Evolutionary conservation across 1,140 invertebrate genomes (phyloP), one percentile per base, ranked within the genome.

Genomic region (Agrilus planipennis): DNA sequence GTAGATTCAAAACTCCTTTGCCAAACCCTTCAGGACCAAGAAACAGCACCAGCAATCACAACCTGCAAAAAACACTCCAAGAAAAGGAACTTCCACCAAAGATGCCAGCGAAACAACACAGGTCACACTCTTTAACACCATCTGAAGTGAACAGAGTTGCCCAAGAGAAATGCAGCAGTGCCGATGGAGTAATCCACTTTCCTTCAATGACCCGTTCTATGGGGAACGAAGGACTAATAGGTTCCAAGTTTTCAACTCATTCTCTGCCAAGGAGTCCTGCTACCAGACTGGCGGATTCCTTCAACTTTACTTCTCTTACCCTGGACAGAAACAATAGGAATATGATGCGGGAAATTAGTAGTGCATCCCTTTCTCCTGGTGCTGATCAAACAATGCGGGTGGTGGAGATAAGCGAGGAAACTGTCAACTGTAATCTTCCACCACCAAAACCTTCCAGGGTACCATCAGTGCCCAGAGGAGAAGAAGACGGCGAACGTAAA

Each of bases 391-490:
- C n/a, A n/a, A n/a, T n/a, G n/a, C 52, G 61, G 19, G 50, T 56
- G 47, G 43, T 54, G 20, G 44, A 49, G 43, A 39, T 45, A 29
- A 17, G 38, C 44, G 53, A 59, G 23, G 49, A 57, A 20, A 57
- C 52, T 15, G 49, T 50, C 10, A 49, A 47, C 1, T 41, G 61
- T 9, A 65, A 65, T 50, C 57, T 58, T 2, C 77, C 81, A 6
- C 82, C 81, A 7, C 81, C 81, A 0, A 85, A 84, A 64, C 81
- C 79, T 4, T 76, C 77, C 19, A 60, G 79, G 41, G 59, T 78
- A 36, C 76, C 77, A 11, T 73, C 51, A 11, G 45, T 58, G 5
- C 34, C 55, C 5, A 44, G 60, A n/a, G 46, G 58, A 10, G 67
- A 69, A 46, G 44, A 36, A 4, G 52, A 56, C 7, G 49, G 39